Base-by-base conservation (phyloP, 2,113 vertebrate species). In the Poicephalus gulielmi region DNA sequence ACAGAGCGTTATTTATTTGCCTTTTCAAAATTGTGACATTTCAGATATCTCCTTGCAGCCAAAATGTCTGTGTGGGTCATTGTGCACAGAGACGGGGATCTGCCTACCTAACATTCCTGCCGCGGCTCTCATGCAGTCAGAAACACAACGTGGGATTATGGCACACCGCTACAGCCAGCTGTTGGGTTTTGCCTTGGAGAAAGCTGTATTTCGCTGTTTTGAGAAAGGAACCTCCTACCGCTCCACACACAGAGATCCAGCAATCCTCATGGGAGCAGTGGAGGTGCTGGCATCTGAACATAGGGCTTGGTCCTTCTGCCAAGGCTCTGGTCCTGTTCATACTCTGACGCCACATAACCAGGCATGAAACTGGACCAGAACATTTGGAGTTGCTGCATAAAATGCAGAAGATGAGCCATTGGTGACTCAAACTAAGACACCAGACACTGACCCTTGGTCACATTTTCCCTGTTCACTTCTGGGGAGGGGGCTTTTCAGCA, bases 11-110 rank as follows among this genome's bases (percentile, higher is more conserved):
- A 78, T 92, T 95, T 96, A 96, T 95, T 92, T 95, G 84, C 77
- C 85, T 96, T 94, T 88, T 73, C 87, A 93, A 92, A 92, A 87
- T 76, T 76, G 89, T 94, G 92, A 95, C 96, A 95, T 94, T 96
- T 97, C 83, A 95, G 93, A 86, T 80, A 62, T 17, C 78, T 93
- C 63, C 84, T 81, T 86, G 91, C 71, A 91, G 95, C 81, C 87
- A 90, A 94, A 85, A 74, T 0, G 13, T 79, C 92, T 94, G 77
- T 47, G 73, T 75, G 85, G 94, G 79, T 80, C 91, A 74, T 68
- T 87, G 86, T 94, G 70, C 2, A 4, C 59, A 33, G 46, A 88
- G 67, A 49, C 24, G 13, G 82, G 19, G 5, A 82, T 80, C 92
- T 92, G 90, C 96, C 97, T 27, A 92, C 95, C 86, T 83, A 35